Evolutionary conservation across 2,113 vertebrate genomes (phyloP).

Genomic region (Aegithalos caudatus): DNA sequence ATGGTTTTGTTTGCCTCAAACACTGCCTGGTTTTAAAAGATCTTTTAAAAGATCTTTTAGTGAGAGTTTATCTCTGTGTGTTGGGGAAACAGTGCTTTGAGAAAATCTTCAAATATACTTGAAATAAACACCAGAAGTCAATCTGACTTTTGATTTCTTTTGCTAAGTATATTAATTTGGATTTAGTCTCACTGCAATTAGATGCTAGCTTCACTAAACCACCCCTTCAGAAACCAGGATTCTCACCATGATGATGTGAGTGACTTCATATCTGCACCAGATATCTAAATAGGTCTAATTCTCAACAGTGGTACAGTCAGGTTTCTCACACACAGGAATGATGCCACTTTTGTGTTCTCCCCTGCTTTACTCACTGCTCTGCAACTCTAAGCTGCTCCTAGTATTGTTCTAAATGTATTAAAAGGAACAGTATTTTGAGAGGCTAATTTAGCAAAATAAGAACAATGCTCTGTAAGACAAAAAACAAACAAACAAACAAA

Average conservation of each 20-base stretch:
- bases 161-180: not conserved
- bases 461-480: rapidly evolving
- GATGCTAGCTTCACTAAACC: not conserved
- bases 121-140: not conserved
- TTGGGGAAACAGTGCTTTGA: not conserved
- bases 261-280: not conserved
- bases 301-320: not conserved
- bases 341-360: not conserved
- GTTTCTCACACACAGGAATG: not conserved
- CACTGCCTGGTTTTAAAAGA: not conserved
- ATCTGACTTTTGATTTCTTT: not conserved
- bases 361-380: not conserved
- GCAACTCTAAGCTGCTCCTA: not conserved
- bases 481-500: too few species aligned
- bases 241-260: not conserved
- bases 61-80: not conserved
- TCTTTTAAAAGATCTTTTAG: not conserved
- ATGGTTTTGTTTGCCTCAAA: not conserved
- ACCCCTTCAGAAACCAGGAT: not conserved
- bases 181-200: not conserved
- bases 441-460: not conserved
- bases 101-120: not conserved
- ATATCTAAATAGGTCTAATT: not conserved
- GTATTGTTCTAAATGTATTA: not conserved
- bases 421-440: not conserved